Conservation (phyloP, 2,113 vertebrate species). For the Chrysochloris asiatica region DNA sequence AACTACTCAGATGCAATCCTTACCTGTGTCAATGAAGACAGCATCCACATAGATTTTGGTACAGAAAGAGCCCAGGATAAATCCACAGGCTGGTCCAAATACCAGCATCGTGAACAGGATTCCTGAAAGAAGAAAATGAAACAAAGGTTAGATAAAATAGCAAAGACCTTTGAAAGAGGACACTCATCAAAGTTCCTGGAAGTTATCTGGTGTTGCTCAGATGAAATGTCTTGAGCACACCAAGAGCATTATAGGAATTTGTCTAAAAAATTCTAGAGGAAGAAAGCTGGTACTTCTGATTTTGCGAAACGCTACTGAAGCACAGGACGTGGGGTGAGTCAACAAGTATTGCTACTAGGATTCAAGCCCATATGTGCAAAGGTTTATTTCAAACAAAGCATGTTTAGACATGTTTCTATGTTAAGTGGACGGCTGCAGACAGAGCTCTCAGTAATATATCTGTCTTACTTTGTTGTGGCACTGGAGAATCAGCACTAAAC, state of each 20-base stretch:
- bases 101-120: conserved; percentile 99
- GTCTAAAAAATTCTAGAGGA: neutral
- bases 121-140: conserved; percentile 86
- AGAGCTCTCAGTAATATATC: too few relatives aligned
- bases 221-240: neutral
- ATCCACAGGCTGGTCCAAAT: conserved; percentile 98
- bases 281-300: neutral
- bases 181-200: neutral
- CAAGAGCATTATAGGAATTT: neutral
- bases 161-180: neutral
- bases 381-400: too few relatives aligned
- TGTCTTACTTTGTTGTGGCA: too few relatives aligned
- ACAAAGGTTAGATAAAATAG: neutral
- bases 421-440: too few relatives aligned
- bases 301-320: neutral
- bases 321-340: too few relatives aligned
- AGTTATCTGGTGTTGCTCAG: neutral
- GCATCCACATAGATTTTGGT: conserved; percentile 99
- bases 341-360: too few relatives aligned
- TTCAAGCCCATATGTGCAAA: too few relatives aligned
- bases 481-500: too few relatives aligned
- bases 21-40: conserved; percentile 96
- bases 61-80: conserved; percentile 98
- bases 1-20: conserved; percentile 69
- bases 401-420: too few relatives aligned